phyloP scores from a whole-genome alignment of 1,140 invertebrate species.

The Carcinoscorpius rotundicauda region DNA sequence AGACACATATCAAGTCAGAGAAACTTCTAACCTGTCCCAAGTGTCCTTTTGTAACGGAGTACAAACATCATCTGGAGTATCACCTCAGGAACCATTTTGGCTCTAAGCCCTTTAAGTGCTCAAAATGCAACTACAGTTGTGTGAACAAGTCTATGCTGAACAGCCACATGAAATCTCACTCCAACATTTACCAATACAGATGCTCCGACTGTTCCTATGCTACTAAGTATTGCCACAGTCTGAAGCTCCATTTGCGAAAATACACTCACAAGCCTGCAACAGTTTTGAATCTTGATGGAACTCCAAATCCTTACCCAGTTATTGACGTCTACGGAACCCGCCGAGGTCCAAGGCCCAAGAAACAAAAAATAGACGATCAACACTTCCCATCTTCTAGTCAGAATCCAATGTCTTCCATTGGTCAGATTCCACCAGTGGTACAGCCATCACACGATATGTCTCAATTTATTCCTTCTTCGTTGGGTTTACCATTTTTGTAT shows the following conservation, averaged over 20 bases:
- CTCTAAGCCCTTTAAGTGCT: conserved; percentile 93
- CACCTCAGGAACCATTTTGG: conserved; percentile 91
- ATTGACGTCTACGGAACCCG: conserved; percentile 83
- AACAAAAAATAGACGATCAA: too few relatives aligned
- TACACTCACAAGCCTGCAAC: conserved; percentile 73
- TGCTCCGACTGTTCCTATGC: conserved; percentile 93
- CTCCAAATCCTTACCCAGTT: conserved; percentile 60
- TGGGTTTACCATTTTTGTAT: too few relatives aligned
- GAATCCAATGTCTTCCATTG: too few relatives aligned
- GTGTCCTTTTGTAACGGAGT: conserved; percentile 96
- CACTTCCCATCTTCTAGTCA: too few relatives aligned
- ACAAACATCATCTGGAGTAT: conserved; percentile 97
- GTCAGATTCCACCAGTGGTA: too few relatives aligned
- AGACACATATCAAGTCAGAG: conserved; percentile 79
- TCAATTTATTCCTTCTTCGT: too few relatives aligned
- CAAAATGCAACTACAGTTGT: conserved; percentile 80
- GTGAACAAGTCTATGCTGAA: conserved; percentile 99
- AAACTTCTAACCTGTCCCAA: conserved; percentile 74
- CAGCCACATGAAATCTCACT: conserved; percentile 96
- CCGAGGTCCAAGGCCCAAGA: conserved; percentile 57
- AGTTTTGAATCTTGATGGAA: conserved; percentile 75
- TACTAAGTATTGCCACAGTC: conserved; percentile 95
- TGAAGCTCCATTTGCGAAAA: conserved; percentile 91
- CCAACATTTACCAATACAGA: conserved; percentile 89
- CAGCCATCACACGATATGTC: too few relatives aligned